Conservation (phyloP, 1,140 invertebrate species). For the Tetramorium parvispinum region DNA sequence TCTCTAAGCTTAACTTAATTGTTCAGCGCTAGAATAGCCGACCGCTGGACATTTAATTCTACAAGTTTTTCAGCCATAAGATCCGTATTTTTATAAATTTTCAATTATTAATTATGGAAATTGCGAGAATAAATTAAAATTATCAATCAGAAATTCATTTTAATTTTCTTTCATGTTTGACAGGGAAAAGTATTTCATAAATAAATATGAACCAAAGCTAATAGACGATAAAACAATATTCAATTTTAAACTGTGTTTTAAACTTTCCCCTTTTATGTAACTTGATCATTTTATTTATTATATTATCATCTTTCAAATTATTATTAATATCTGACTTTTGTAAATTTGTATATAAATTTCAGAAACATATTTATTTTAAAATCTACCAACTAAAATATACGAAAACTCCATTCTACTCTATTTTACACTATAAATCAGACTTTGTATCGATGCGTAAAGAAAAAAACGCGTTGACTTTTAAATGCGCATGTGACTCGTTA, state of each 20-base stretch:
- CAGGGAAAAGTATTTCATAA: background rate
- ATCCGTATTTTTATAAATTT: background rate
- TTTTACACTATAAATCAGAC: background rate
- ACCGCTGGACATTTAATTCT: background rate
- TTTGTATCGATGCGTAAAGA: background rate
- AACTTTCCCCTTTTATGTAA: background rate
- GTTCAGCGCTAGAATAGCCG: background rate
- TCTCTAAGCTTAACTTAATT: background rate
- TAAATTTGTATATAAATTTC: background rate
- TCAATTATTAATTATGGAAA: background rate
- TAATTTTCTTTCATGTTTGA: background rate
- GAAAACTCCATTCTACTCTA: background rate
- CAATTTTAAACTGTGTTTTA: background rate
- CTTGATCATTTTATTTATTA: background rate
- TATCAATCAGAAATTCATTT: background rate
- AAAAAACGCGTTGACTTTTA: slow-evolving; percentile 20
- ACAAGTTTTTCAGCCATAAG: background rate
- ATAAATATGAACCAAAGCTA: background rate
- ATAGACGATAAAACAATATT: background rate
- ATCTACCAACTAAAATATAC: background rate
- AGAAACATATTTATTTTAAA: background rate
- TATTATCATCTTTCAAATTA: background rate
- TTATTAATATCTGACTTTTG: background rate
- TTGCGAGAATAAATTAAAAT: background rate
- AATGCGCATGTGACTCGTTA: slow-evolving; percentile 38